Conservation (phyloP, 2,797 vertebrate species). For the Podargus strigoides region DNA sequence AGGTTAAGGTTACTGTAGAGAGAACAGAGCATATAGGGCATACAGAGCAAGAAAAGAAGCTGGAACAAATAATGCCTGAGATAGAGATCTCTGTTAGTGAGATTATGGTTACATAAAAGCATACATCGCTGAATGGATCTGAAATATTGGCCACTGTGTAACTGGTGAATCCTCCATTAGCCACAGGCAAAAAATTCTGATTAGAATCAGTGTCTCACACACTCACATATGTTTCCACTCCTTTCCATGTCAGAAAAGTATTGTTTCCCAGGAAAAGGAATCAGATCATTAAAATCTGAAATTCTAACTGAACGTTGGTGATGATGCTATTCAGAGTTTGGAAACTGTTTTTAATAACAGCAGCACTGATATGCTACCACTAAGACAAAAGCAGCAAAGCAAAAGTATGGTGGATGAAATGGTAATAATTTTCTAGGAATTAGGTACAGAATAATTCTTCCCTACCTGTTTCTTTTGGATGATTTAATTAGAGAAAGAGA, state of each 20-base stretch:
- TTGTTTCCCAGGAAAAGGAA: not conserved
- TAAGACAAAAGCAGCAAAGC: not conserved
- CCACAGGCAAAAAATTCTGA: not conserved
- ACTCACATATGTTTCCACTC: not conserved
- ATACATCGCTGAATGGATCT: not conserved
- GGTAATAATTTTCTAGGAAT: not conserved
- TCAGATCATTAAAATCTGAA: not conserved
- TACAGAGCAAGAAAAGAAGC: not conserved
- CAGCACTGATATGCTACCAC: not conserved
- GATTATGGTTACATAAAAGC: not conserved
- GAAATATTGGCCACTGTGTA: not conserved
- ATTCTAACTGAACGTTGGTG: not conserved
- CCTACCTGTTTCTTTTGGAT: not conserved
- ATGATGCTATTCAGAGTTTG: not conserved
- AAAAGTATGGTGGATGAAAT: not conserved
- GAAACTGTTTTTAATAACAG: not conserved
- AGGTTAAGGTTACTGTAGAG: not conserved
- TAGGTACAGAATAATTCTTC: not conserved
- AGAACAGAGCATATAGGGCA: not conserved
- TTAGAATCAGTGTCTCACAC: not conserved
- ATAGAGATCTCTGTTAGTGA: not conserved
- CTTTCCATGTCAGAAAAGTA: not conserved
- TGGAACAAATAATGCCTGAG: not conserved
- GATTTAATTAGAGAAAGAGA: not conserved
- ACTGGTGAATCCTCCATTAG: not conserved